These are phyloP conservation scores for Drosophila algonquin DNA, from an alignment of 2,888 invertebrate species.

Conservation along the genomic window DNA sequence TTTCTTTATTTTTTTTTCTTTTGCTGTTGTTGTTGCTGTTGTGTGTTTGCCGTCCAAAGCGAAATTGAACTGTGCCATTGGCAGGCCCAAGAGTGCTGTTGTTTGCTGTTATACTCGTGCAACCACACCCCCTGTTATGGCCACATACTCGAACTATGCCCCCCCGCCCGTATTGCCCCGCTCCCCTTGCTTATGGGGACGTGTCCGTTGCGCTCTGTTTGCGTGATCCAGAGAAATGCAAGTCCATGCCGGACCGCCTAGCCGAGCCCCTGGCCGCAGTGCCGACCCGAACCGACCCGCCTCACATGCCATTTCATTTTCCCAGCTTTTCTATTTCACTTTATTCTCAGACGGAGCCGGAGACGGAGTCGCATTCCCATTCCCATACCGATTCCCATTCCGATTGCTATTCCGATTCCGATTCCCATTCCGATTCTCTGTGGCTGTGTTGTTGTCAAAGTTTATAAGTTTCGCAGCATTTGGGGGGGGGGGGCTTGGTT, in stretches of 20 bases:
- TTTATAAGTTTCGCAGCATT: slow-evolving; percentile 56
- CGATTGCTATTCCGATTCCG: neutral
- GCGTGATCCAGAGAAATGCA: slow-evolving; percentile 38
- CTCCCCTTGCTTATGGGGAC: slow-evolving; percentile 42
- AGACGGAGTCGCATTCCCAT: too few relatives aligned
- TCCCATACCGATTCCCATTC: slow-evolving; percentile 12
- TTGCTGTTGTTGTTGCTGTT: neutral
- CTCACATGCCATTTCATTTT: slow-evolving; percentile 61
- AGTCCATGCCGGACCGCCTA: slow-evolving; percentile 25
- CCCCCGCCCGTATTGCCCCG: neutral
- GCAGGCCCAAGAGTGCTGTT: slow-evolving; percentile 62
- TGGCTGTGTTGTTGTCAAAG: slow-evolving; percentile 40
- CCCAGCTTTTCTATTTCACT: slow-evolving; percentile 39
- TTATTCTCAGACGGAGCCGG: slow-evolving; percentile 13
- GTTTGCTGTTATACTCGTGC: slow-evolving; percentile 18
- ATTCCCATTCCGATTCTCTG: slow-evolving; percentile 16
- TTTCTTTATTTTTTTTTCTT: neutral
- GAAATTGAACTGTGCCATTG: slow-evolving; percentile 72
- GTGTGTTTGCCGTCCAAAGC: slow-evolving; percentile 26
- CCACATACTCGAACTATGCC: neutral
- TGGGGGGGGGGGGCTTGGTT: slow-evolving; percentile 20
- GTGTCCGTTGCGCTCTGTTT: slow-evolving; percentile 72
- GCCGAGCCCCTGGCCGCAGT: neutral
- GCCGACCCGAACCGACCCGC: slow-evolving; percentile 3
- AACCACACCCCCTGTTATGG: slow-evolving; percentile 17